Conservation (phyloP, 1,140 invertebrate genomes). For the Formica selysi region DNA sequence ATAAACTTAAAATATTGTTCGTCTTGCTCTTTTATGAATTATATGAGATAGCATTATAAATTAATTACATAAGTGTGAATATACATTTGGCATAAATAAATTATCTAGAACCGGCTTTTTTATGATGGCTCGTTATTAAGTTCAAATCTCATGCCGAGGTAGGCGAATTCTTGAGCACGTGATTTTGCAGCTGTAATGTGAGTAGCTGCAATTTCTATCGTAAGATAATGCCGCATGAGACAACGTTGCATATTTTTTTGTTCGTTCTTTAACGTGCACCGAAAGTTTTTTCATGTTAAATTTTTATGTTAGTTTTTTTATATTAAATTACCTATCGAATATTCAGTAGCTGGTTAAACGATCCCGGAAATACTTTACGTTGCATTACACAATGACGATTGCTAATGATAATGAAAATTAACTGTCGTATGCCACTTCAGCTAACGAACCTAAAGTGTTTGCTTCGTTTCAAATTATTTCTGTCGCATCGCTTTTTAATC, state of each 20-base stretch:
- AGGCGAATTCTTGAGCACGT: constrained; percentile 44
- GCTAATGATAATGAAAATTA: not conserved
- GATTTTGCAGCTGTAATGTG: constrained; percentile 50
- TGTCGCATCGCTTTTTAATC: not conserved
- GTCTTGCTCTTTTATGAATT: not conserved
- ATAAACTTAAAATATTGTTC: constrained; percentile 16
- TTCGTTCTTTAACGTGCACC: not conserved
- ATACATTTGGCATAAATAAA: not conserved
- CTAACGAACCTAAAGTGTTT: not conserved
- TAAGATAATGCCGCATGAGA: constrained; percentile 31
- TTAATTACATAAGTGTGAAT: constrained; percentile 14
- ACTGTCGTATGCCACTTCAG: not conserved
- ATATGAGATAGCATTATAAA: not conserved
- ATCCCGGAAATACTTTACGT: not conserved
- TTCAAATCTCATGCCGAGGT: constrained; percentile 35
- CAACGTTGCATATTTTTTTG: constrained; percentile 24
- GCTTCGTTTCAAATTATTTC: not conserved
- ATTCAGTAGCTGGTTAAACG: not conserved
- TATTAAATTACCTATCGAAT: not conserved
- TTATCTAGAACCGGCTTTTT: constrained; percentile 7
- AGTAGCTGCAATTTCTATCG: constrained; percentile 41
- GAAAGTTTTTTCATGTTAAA: not conserved
- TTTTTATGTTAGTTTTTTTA: not conserved
- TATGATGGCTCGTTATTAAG: not conserved
- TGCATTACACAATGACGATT: not conserved